Evolutionary conservation across 2,888 invertebrate species (phyloP).

Genomic region (Odontomyia ornata): DNA sequence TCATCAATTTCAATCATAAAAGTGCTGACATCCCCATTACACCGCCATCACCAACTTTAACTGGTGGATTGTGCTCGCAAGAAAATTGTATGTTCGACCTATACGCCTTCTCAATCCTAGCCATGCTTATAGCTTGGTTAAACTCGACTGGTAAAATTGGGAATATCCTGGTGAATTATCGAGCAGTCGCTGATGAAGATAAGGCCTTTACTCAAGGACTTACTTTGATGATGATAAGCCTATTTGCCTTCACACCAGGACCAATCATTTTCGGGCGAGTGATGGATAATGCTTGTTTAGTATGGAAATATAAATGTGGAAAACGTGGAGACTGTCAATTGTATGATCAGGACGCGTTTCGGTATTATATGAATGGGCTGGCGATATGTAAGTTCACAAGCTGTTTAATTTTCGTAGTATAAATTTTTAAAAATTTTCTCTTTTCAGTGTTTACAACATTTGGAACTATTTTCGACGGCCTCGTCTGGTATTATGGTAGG

Average conservation of each 20-base stretch:
- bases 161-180: conserved; percentile 72
- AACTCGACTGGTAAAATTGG: conserved; percentile 72
- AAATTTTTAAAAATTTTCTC: conserved; percentile 22
- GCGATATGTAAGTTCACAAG: conserved; percentile 65
- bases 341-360: conserved; percentile 70
- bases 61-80: conserved; percentile 62
- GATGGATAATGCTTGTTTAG: conserved; percentile 72
- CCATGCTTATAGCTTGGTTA: conserved; percentile 67
- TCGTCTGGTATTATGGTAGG: conserved; percentile 70
- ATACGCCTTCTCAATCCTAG: conserved; percentile 65
- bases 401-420: background rate
- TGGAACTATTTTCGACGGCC: conserved; percentile 69
- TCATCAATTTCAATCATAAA: too few relatives aligned
- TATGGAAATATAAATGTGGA: conserved; percentile 74
- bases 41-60: too few relatives aligned
- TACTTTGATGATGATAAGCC: conserved; percentile 69
- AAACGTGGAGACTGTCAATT: conserved; percentile 73
- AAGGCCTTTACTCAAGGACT: conserved; percentile 74
- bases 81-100: background rate
- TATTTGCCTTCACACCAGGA: conserved; percentile 74
- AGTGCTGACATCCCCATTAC: too few relatives aligned
- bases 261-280: conserved; percentile 74
- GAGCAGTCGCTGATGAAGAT: conserved; percentile 70
- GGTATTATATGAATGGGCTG: conserved; percentile 68
- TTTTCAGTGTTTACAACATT: conserved; percentile 67